A percentile compares a stretch with the other conserved stretches of the same genome.
Evolutionary conservation across 2,113 vertebrate genomes (phyloP).

Genomic region (Empidonax traillii): DNA sequence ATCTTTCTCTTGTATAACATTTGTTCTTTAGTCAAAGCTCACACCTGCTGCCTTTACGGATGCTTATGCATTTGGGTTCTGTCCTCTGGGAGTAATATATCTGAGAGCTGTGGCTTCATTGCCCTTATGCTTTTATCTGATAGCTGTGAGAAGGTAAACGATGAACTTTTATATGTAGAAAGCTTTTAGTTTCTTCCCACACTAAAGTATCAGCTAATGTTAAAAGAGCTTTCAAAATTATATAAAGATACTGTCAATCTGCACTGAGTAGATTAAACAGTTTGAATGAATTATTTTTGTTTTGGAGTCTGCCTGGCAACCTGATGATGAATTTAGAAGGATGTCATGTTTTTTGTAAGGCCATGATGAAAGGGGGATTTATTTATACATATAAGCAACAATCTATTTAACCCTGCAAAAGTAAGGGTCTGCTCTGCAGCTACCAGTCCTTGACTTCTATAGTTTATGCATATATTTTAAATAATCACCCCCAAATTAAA

Average conservation of each 20-base stretch:
- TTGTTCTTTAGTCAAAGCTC: conserved; percentile 58
- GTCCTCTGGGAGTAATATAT: conserved; percentile 66
- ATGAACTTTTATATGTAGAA: conserved; percentile 76
- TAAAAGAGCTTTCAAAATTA: conserved; percentile 79
- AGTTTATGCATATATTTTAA: background rate
- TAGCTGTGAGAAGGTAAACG: conserved; percentile 66
- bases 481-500: background rate
- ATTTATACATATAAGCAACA: conserved; percentile 43
- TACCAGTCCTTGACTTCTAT: background rate
- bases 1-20: conserved; percentile 8
- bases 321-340: conserved; percentile 66
- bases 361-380: conserved; percentile 34
- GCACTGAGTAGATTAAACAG: conserved; percentile 68
- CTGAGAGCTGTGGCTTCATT: conserved; percentile 65
- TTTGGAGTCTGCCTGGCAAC: conserved; percentile 69
- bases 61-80: conserved; percentile 54
- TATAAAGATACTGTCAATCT: conserved; percentile 80
- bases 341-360: conserved; percentile 54
- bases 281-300: conserved; percentile 78
- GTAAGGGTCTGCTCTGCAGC: background rate
- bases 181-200: conserved; percentile 74
- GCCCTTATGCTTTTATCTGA: conserved; percentile 74
- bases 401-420: background rate
- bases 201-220: conserved; percentile 75
- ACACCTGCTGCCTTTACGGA: conserved; percentile 62